A percentile compares a stretch with the other conserved stretches of the same genome.
phyloP scores from a whole-genome alignment of 92 coral and sea anemone species.

The Meandrina meandrites region DNA sequence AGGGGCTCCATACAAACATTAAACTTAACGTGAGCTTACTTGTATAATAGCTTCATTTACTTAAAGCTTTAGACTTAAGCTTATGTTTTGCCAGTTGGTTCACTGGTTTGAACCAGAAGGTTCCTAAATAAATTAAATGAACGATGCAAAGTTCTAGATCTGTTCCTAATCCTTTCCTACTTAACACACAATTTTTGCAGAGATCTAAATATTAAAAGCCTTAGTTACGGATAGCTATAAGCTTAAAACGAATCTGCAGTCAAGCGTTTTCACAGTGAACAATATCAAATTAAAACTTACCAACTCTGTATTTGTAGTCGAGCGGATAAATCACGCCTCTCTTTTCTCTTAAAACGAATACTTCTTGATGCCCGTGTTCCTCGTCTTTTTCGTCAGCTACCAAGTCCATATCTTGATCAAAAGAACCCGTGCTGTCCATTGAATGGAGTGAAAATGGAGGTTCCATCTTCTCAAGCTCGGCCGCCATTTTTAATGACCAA shows the following conservation, averaged over 20 bases:
- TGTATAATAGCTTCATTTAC: too few species aligned
- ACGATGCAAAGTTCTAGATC: too few species aligned
- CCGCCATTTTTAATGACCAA: conserved; percentile 30
- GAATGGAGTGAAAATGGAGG: conserved; percentile 50
- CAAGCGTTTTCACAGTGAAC: background rate
- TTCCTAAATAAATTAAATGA: too few species aligned
- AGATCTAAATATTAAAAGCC: background rate
- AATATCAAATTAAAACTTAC: conserved; percentile 51
- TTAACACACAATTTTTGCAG: background rate
- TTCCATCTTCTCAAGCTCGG: conserved; percentile 11
- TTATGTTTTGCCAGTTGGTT: too few species aligned
- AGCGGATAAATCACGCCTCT: conserved; percentile 69
- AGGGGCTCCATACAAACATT: too few species aligned
- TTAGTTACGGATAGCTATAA: background rate
- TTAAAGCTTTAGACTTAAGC: too few species aligned
- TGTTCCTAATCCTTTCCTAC: background rate
- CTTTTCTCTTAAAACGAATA: conserved; percentile 45
- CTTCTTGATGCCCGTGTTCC: conserved; percentile 1
- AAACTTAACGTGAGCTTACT: too few species aligned
- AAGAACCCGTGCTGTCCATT: conserved; percentile 17
- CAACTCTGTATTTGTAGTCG: conserved; percentile 92
- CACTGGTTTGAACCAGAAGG: too few species aligned
- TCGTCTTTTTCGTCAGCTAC: conserved; percentile 10
- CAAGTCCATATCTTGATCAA: background rate
- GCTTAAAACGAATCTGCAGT: background rate